Evolutionary conservation across 2,888 invertebrate genomes (phyloP).

Genomic region (Germaria angustata): DNA sequence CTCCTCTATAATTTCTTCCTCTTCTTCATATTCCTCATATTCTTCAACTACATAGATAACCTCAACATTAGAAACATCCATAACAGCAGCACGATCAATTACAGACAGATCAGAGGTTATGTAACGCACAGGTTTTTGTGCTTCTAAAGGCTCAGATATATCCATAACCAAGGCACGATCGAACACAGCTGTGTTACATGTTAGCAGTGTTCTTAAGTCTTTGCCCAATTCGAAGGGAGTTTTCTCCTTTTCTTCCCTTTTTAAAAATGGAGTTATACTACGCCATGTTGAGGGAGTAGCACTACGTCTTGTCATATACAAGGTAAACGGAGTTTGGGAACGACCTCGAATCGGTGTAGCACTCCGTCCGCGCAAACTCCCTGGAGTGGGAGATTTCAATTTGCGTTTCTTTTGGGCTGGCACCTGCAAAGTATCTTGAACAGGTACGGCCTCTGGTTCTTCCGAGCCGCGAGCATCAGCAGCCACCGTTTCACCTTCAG

Average conservation of each 20-base stretch:
- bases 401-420: slow-evolving; percentile 78
- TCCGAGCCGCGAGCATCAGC: slow-evolving; percentile 75
- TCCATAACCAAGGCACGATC: slow-evolving; percentile 80
- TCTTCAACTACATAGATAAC: slow-evolving; percentile 80
- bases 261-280: slow-evolving; percentile 80
- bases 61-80: slow-evolving; percentile 80
- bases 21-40: slow-evolving; percentile 77
- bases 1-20: slow-evolving; percentile 73
- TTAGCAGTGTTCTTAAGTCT: slow-evolving; percentile 77
- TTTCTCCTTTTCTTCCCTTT: slow-evolving; percentile 79
- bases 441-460: slow-evolving; percentile 76
- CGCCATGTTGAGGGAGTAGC: slow-evolving; percentile 80
- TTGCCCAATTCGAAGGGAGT: slow-evolving; percentile 80
- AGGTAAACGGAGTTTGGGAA: slow-evolving; percentile 78
- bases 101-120: slow-evolving; percentile 80
- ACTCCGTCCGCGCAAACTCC: slow-evolving; percentile 78
- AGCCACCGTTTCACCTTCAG: slow-evolving; percentile 77
- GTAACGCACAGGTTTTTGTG: slow-evolving; percentile 79
- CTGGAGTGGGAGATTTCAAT: slow-evolving; percentile 79
- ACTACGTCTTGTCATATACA: slow-evolving; percentile 79
- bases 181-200: slow-evolving; percentile 79
- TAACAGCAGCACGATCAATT: slow-evolving; percentile 80
- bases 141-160: slow-evolving; percentile 78
- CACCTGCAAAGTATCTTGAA: slow-evolving; percentile 76
- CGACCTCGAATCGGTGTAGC: slow-evolving; percentile 79